These are phyloP conservation scores for Heliocidaris erythrogramma DNA, from an alignment of 35 echinoderm and acorn worm species.

Conservation along the genomic window DNA sequence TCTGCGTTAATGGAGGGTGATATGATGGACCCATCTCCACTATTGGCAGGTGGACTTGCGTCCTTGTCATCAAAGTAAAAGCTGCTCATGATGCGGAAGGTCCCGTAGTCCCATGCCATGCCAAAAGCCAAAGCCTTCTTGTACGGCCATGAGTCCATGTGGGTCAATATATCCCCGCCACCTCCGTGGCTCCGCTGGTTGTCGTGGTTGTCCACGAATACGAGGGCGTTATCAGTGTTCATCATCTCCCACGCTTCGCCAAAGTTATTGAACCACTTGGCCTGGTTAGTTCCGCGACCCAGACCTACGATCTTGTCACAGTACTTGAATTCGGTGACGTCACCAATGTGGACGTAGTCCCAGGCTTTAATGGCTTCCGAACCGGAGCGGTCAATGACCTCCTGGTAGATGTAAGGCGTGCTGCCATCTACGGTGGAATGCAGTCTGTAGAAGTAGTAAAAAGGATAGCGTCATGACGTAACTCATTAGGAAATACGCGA, in stretches of 20 bases:
- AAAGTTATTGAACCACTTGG: constrained; percentile 55
- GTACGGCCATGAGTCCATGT: constrained; percentile 57
- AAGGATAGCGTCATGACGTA: background rate
- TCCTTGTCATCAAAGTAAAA: constrained; percentile 57
- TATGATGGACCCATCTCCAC: constrained; percentile 13
- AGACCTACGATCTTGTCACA: constrained; percentile 36
- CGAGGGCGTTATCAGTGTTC: constrained; percentile 46
- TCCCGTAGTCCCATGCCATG: constrained; percentile 81
- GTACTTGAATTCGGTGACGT: constrained; percentile 90
- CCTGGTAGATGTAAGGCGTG: constrained; percentile 67
- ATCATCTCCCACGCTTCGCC: constrained; percentile 77
- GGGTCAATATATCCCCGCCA: constrained; percentile 62
- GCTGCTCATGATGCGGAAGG: constrained; percentile 78
- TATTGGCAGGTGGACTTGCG: constrained; percentile 60
- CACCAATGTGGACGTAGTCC: constrained; percentile 66
- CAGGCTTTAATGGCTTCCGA: constrained; percentile 51
- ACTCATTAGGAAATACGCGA: no score
- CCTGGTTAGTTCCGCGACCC: constrained; percentile 21
- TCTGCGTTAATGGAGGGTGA: constrained; percentile 62
- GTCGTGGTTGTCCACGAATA: constrained; percentile 93
- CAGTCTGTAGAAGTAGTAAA: background rate
- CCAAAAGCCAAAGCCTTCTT: constrained; percentile 77
- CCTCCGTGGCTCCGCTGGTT: constrained; percentile 83
- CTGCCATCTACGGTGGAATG: background rate
- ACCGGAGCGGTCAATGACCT: constrained; percentile 77